A percentile compares a stretch with the other conserved stretches of the same genome.
Evolutionary conservation across 2,113 vertebrate genomes (phyloP).

Genomic region (Ceyx margarethae): DNA sequence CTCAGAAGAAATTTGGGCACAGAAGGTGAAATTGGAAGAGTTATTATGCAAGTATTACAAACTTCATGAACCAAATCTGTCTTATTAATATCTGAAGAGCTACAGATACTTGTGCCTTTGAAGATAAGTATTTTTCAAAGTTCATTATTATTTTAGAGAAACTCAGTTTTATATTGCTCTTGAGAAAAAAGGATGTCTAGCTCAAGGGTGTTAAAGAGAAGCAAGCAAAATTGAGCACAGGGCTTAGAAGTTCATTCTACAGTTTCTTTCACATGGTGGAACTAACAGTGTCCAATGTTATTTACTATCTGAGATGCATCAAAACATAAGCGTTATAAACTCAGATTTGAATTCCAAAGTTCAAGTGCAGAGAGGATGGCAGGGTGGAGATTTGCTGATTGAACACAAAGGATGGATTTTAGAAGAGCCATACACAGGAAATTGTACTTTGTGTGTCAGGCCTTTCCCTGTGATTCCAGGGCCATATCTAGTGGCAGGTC

Average conservation of each 20-base stretch:
- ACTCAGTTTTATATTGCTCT: not conserved
- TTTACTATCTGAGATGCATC: not conserved
- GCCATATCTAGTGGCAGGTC: fast-evolving
- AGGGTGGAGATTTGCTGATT: not conserved
- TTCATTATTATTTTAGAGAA: not conserved
- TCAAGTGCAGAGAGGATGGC: not conserved
- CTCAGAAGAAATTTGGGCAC: not conserved
- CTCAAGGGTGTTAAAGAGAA: not conserved
- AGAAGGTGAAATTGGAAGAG: not conserved
- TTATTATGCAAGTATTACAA: not conserved
- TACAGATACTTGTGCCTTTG: not conserved
- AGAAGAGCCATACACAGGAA: not conserved
- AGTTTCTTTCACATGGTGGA: fast-evolving
- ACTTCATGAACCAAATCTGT: not conserved
- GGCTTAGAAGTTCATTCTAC: not conserved
- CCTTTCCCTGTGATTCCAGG: not conserved
- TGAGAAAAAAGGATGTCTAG: not conserved
- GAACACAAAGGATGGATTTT: not conserved
- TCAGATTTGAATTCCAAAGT: not conserved
- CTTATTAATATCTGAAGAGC: not conserved
- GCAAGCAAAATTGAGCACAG: not conserved
- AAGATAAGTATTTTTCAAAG: not conserved
- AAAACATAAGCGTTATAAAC: not conserved
- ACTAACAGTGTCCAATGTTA: not conserved
- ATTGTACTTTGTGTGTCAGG: fast-evolving